Evolutionary conservation across 1,140 invertebrate genomes (phyloP).

Genomic region (Euura lappo): DNA sequence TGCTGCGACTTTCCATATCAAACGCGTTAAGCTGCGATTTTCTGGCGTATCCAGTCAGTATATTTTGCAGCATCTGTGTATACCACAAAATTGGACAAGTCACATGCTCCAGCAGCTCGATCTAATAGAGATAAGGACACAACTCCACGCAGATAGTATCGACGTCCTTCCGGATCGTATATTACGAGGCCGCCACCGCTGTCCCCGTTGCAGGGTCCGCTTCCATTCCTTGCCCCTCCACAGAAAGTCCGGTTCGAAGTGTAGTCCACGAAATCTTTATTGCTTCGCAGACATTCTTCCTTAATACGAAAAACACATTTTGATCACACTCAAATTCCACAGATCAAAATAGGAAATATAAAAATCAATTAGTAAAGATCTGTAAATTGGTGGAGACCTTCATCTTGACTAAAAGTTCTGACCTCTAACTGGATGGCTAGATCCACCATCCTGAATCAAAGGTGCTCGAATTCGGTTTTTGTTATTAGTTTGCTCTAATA

Average conservation of each 20-base stretch:
- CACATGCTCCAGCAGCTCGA: conserved; percentile 52
- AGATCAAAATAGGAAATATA: no score
- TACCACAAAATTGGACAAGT: conserved; percentile 61
- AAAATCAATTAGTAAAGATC: no score
- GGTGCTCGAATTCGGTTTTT: no score
- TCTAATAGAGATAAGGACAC: conserved; percentile 61
- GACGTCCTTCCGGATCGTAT: conserved; percentile 36
- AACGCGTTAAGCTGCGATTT: conserved; percentile 20
- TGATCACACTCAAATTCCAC: no score
- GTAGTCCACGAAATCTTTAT: conserved; percentile 58
- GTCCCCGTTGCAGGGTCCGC: conserved; percentile 65
- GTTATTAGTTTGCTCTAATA: neutral
- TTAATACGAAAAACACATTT: conserved; percentile 41
- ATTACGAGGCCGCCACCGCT: conserved; percentile 66
- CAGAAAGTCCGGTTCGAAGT: conserved; percentile 68
- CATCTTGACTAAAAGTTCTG: neutral
- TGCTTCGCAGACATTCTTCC: conserved; percentile 62
- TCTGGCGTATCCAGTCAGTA: conserved; percentile 56
- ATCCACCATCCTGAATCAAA: no score
- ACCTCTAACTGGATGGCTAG: no score
- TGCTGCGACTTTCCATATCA: no score
- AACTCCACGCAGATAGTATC: conserved; percentile 63
- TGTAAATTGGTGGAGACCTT: neutral
- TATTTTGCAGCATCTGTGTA: conserved; percentile 66
- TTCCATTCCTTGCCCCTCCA: conserved; percentile 65